Evolutionary conservation across 2,113 vertebrate genomes (phyloP).

Genomic region (Menidia beryllina): DNA sequence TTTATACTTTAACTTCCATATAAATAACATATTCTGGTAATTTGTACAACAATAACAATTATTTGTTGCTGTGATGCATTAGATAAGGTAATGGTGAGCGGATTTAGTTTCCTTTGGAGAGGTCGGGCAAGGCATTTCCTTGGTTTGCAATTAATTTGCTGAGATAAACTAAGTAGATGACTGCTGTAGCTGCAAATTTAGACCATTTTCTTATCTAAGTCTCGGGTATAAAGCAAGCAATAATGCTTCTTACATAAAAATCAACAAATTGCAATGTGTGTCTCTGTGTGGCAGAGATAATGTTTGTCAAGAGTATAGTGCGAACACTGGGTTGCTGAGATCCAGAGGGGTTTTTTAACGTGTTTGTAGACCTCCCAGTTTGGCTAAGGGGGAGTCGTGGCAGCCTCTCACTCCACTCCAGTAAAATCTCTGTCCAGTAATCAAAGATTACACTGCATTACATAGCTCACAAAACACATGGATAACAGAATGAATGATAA

Average conservation of each 20-base stretch:
- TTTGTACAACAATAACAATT: not conserved
- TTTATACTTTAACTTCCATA: not conserved
- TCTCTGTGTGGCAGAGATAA: slow-evolving; percentile 19
- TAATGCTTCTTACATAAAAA: not conserved
- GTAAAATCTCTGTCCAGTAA: slow-evolving; percentile 54
- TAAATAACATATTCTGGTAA: not conserved
- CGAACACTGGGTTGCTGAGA: slow-evolving; percentile 34
- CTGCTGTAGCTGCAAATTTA: not conserved
- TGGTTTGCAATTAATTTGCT: too few relatives aligned
- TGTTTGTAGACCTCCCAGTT: slow-evolving; percentile 63
- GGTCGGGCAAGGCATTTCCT: not conserved
- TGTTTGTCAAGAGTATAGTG: slow-evolving; percentile 17
- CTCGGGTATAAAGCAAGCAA: not conserved
- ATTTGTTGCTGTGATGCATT: not conserved
- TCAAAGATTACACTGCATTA: slow-evolving; percentile 62
- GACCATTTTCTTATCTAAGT: slow-evolving; percentile 1
- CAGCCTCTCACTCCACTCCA: slow-evolving; percentile 43
- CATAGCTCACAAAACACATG: slow-evolving; percentile 49
- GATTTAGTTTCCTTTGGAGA: not conserved
- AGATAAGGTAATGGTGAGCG: not conserved
- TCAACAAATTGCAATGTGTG: slow-evolving; percentile 5
- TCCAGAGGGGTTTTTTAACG: slow-evolving; percentile 51
- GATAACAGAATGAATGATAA: slow-evolving; percentile 63
- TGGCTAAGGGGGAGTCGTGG: slow-evolving; percentile 40
- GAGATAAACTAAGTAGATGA: not conserved